Conservation (phyloP, 1,140 invertebrate genomes). For the Ephestia elutella region DNA sequence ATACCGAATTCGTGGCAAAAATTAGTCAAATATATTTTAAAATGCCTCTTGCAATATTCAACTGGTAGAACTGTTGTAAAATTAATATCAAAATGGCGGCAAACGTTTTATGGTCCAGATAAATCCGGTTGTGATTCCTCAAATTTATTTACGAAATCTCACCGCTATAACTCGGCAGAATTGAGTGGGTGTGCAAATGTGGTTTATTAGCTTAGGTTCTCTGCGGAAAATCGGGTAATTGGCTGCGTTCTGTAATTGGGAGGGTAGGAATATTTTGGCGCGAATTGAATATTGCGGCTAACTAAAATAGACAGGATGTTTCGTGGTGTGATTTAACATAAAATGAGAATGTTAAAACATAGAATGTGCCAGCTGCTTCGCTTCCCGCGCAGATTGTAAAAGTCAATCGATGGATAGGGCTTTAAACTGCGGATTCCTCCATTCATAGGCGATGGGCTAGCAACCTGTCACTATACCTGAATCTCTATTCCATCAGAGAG, state of each 20-base stretch:
- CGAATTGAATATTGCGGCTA: background rate
- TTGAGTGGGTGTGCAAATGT: slow-evolving; percentile 15
- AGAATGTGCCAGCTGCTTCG: too few species aligned
- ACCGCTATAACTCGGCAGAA: slow-evolving; percentile 15
- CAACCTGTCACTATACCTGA: too few species aligned
- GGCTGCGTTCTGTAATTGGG: slow-evolving; percentile 4
- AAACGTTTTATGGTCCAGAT: slow-evolving; percentile 7
- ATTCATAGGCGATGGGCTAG: too few species aligned
- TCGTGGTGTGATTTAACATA: too few species aligned
- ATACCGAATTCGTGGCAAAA: too few species aligned
- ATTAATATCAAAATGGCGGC: slow-evolving; percentile 7
- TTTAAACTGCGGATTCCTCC: too few species aligned
- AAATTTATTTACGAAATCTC: slow-evolving; percentile 23
- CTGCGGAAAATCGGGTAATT: background rate
- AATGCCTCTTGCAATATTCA: background rate
- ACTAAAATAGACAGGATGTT: background rate
- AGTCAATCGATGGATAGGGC: too few species aligned
- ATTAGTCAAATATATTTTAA: background rate
- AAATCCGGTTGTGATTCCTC: slow-evolving; percentile 15
- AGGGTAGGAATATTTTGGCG: background rate
- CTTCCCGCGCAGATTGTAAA: too few species aligned
- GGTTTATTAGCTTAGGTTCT: slow-evolving; percentile 13
- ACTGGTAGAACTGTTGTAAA: background rate
- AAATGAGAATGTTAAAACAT: too few species aligned
- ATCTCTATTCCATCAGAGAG: too few species aligned